phyloP scores from a whole-genome alignment of 2,888 invertebrate species.

The Mesochorus sp. region DNA sequence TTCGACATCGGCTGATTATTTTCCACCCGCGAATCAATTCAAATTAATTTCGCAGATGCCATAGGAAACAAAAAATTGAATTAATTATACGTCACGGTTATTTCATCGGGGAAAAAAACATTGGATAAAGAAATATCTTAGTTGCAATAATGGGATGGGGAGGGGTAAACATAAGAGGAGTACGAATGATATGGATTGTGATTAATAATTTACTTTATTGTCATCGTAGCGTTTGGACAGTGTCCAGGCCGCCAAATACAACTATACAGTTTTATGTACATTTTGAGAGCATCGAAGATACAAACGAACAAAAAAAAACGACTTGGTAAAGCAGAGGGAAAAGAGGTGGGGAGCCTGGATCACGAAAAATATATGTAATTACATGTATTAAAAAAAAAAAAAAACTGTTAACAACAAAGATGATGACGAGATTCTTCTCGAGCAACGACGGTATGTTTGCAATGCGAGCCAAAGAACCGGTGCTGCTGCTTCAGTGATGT shows the following conservation, averaged over 20 bases:
- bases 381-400: not conserved
- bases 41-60: no score
- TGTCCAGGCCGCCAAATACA: conserved; percentile 10
- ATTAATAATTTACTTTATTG: conserved; percentile 57
- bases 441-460: no score
- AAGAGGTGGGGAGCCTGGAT: not conserved
- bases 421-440: no score
- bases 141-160: no score
- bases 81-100: no score
- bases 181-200: not conserved
- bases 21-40: no score
- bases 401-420: no score
- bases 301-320: conserved; percentile 1
- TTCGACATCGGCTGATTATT: no score
- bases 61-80: no score
- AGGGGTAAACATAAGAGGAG: not conserved
- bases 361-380: not conserved
- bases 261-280: conserved; percentile 48
- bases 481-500: conserved; percentile 44
- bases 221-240: conserved; percentile 25
- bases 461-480: no score
- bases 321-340: not conserved
- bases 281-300: conserved; percentile 4
- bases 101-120: no score
- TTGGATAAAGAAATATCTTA: no score